Base-by-base conservation (phyloP, 1,140 invertebrate species). In the Danaus melanippus region DNA sequence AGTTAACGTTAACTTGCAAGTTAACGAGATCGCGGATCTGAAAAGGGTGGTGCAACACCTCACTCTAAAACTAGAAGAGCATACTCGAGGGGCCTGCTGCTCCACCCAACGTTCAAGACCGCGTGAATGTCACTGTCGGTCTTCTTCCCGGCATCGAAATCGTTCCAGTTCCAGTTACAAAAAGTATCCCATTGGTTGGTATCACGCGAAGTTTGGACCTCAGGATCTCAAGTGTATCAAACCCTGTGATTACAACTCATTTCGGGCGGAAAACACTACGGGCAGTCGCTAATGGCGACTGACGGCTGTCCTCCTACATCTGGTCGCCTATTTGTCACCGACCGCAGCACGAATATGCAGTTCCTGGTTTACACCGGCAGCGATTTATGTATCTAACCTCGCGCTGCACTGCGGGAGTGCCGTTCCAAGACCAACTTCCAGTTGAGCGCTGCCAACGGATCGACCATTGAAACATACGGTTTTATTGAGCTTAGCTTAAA, bases 271-370 rank as follows among this genome's bases (percentile, higher is more conserved):
- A 46, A 53, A 53, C 32, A 21, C 45, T 42, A n/a, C 12, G 41
- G 53, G 62, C 57, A 56, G 43, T 56, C 62, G 48, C 45, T 56
- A 50, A 48, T 51, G 53, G 56, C 47, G 46, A 46, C 57, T 9
- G 21, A 48, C 44, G 57, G 54, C 21, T 45, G 51, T 52, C 41
- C n/a, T 17, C 6, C 12, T 9, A 17, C 40, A 7, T 12, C 56
- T 8, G 57, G 57, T 50, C 57, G 51, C 51, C 44, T 53, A 1
- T 53, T 53, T 11, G 15, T 53, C 6, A 53, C 44, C 8, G 52
- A 53, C 44, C 32, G 42, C n/a, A 46, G 1, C 3, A 40, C 52
- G 21, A 53, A 53, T 9, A 46, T 3, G 10, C 43, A 46, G 41
- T 53, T 53, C 41, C 39, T 52, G 11, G 50, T 52, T 1, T 41